Base-by-base conservation (phyloP, 2,797 vertebrate species). In the Mastacembelus armatus region DNA sequence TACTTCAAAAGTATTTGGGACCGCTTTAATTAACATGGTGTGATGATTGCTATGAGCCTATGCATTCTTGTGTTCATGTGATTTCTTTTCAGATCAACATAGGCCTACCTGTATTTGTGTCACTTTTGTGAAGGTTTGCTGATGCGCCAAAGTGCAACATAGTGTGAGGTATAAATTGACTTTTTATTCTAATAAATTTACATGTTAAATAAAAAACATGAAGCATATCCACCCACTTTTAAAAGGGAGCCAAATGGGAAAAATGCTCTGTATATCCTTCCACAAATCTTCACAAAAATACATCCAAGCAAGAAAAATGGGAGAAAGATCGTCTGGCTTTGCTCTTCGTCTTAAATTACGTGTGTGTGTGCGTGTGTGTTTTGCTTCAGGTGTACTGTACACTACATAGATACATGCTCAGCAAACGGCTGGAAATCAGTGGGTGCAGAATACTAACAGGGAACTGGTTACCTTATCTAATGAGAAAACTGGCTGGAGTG, bases 391-490 rank as follows among this genome's bases (percentile, higher is more conserved):
- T 24, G 15, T 6, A 24, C 7, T 65, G 6, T 10, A 12, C n/a
- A n/a, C n/a, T n/a, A n/a, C n/a, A n/a, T n/a, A n/a, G n/a, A n/a
- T n/a, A n/a, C n/a, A n/a, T n/a, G n/a, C n/a, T n/a, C n/a, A 7
- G 35, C 6, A 15, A 36, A 5, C 36, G 7, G 15, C 12, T 4
- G 15, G 35, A 33, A 9, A 30, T 33, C 35, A 15, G 14, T 5
- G 2, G 7, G 12, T 14, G 6, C 14, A 54, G 40, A 54, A 11
- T 14, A 32, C 29, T 10, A 11, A 11, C 9, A 36, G 6, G 15
- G 14, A 3, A 72, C 18, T 62, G 36, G 4, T 35, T 48, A 39
- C 60, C 48, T 52, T 63, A 54, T 61, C 35, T 49, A 72, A 67
- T 66, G 33, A 44, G n/a, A 49, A 24, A 51, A 21, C 62, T 14